Conservation (phyloP, 2,113 vertebrate genomes). For the Toxostoma redivivum region DNA sequence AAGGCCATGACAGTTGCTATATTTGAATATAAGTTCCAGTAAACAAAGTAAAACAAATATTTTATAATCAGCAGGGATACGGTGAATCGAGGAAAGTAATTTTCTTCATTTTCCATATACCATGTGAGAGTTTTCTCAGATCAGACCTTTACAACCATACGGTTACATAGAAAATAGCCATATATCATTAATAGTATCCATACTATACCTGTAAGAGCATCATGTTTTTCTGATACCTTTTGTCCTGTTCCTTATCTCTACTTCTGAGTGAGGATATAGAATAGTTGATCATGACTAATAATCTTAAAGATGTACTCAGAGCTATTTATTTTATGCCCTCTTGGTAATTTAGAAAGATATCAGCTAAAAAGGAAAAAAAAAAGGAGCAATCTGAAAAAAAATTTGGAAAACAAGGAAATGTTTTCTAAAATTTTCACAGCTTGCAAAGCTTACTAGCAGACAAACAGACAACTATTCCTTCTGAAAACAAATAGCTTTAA, state of each 20-base stretch:
- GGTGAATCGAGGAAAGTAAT: background rate
- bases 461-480: background rate
- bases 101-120: background rate
- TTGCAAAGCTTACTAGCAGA: background rate
- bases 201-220: background rate
- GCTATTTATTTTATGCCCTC: background rate
- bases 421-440: background rate
- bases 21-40: background rate
- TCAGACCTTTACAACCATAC: background rate
- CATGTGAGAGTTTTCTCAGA: background rate
- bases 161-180: background rate
- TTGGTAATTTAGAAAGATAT: constrained; percentile 10
- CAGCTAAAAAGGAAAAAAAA: background rate
- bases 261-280: background rate
- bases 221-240: background rate
- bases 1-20: background rate
- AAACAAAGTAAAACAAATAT: background rate
- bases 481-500: background rate
- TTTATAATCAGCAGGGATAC: background rate
- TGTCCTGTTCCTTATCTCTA: background rate
- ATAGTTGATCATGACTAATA: constrained; percentile 8
- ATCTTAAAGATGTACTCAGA: background rate
- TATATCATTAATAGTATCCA: background rate
- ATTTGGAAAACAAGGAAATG: background rate
- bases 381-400: background rate